phyloP scores from a whole-genome alignment of 2,888 invertebrate species.

The Hymenopus coronatus region DNA sequence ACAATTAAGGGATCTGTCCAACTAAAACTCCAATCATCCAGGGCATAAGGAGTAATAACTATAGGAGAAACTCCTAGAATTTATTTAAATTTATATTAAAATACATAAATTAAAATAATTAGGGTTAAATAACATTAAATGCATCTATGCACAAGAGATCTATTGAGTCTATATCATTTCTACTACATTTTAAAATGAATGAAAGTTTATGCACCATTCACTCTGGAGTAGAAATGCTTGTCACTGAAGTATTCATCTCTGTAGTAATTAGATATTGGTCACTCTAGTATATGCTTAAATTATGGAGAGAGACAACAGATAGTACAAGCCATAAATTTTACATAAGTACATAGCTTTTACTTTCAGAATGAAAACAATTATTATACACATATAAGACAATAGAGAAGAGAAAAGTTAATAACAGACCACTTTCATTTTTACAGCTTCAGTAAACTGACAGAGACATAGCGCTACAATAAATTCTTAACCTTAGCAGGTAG shows the following conservation, averaged over 20 bases:
- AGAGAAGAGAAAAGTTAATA: background rate
- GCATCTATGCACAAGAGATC: too few species aligned
- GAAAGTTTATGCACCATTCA: background rate
- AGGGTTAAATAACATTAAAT: too few species aligned
- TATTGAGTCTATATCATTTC: too few species aligned
- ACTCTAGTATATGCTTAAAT: background rate
- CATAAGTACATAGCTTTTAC: background rate
- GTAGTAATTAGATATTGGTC: background rate
- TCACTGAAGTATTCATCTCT: background rate
- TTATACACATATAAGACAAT: slow-evolving; percentile 10
- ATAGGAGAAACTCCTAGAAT: too few species aligned
- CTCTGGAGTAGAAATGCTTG: background rate
- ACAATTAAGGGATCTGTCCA: too few species aligned
- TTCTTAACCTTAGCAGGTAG: background rate
- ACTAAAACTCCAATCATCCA: too few species aligned
- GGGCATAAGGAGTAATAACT: too few species aligned
- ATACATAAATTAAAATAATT: too few species aligned
- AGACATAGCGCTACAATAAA: background rate
- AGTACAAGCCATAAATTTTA: background rate
- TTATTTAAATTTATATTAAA: too few species aligned
- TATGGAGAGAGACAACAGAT: background rate
- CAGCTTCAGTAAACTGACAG: background rate
- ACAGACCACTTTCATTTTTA: background rate
- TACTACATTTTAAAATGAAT: too few species aligned
- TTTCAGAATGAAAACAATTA: slow-evolving; percentile 5